phyloP scores from a whole-genome alignment of 1,140 invertebrate genomes.

The Chironomus striatipennis region DNA sequence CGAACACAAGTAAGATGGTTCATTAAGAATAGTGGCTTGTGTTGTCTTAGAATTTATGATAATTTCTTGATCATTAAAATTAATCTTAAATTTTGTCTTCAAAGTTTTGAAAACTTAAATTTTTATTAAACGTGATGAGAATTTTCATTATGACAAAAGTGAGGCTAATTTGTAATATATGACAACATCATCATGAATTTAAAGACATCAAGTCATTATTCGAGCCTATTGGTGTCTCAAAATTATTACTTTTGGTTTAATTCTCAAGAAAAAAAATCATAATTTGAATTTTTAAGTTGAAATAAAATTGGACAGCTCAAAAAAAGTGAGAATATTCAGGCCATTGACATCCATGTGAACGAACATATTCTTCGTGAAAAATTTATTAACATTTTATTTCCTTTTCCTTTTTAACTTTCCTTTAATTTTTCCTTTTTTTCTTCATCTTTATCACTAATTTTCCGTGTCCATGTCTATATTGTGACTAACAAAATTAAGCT shows the following conservation, averaged over 20 bases:
- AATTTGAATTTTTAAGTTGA: not conserved
- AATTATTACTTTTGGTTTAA: not conserved
- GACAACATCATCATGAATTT: slow-evolving; percentile 42
- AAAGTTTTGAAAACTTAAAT: too few species aligned
- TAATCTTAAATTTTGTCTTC: too few species aligned
- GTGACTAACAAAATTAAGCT: not conserved
- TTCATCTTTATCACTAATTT: slow-evolving; percentile 11
- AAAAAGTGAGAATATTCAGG: not conserved
- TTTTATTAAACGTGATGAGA: too few species aligned
- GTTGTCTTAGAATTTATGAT: not conserved
- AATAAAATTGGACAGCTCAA: not conserved
- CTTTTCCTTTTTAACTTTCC: not conserved
- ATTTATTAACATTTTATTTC: slow-evolving; percentile 2
- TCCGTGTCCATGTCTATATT: not conserved
- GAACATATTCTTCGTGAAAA: slow-evolving; percentile 20
- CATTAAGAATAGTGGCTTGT: not conserved
- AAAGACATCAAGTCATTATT: not conserved
- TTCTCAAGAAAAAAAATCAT: not conserved
- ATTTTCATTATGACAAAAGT: too few species aligned
- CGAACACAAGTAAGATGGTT: slow-evolving; percentile 33
- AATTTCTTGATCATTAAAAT: too few species aligned
- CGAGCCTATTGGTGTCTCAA: slow-evolving; percentile 19
- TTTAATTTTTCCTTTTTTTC: not conserved
- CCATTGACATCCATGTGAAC: not conserved
- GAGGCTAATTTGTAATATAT: too few species aligned